Percentiles rank a stretch among this genome's conserved stretches.
These are phyloP conservation scores for Lepidurus arcticus DNA, from an alignment of 1,140 invertebrate species.

Conservation along the genomic window DNA sequence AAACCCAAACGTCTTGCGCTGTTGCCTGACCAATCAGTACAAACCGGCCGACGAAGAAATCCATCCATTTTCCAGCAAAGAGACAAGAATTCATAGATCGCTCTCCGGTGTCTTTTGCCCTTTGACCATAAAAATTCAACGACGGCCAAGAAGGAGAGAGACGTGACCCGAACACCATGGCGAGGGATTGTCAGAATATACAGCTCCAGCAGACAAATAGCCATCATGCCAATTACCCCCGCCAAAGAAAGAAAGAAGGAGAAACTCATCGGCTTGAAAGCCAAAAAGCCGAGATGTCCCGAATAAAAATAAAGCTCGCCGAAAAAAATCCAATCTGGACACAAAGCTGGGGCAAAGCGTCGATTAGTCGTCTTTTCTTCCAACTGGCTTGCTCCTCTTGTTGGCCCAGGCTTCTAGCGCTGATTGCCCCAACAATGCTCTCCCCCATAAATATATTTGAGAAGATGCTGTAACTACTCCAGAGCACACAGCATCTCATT, in stretches of 20 bases:
- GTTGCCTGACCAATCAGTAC: neutral
- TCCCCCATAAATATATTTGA: constrained; percentile 22
- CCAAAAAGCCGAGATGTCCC: neutral
- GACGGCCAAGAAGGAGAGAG: neutral
- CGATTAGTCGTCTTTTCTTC: constrained; percentile 17
- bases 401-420: constrained; percentile 6
- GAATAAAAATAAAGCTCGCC: neutral
- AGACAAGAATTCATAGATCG: neutral
- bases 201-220: neutral
- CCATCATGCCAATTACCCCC: constrained; percentile 13
- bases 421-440: constrained; percentile 17
- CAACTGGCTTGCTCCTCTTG: constrained; percentile 9
- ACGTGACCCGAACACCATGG: constrained; percentile 12
- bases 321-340: neutral
- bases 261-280: constrained; percentile 18
- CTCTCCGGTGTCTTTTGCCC: neutral
- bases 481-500: constrained; percentile 23
- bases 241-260: neutral
- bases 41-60: neutral
- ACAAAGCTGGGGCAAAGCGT: constrained; percentile 18
- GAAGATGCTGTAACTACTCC: constrained; percentile 25
- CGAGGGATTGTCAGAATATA: neutral
- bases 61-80: neutral
- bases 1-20: neutral
- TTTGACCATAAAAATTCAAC: neutral